phyloP scores from a whole-genome alignment of 2,888 invertebrate genomes.

The Orchesella flavescens region DNA sequence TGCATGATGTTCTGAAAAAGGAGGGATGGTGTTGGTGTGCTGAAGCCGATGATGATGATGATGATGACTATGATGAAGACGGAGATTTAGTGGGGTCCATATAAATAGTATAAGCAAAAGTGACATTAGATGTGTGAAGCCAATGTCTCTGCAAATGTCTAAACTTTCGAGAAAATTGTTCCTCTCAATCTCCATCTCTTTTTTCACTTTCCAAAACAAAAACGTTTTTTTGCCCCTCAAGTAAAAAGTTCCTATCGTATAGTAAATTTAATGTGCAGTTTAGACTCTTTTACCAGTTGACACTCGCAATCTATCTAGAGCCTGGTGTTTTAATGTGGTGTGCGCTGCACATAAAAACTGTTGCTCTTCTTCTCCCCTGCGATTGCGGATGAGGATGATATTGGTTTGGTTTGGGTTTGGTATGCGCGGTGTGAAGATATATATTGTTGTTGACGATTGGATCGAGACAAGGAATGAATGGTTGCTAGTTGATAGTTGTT shows the following conservation, averaged over 20 bases:
- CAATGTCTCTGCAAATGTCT: constrained; percentile 11
- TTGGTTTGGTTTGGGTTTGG: neutral
- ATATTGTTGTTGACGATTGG: constrained; percentile 41
- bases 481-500: constrained; percentile 48
- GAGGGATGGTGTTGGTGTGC: constrained; percentile 6
- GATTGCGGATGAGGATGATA: neutral
- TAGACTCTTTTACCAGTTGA: constrained; percentile 41
- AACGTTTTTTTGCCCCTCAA: neutral
- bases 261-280: constrained; percentile 36
- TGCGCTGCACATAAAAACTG: neutral
- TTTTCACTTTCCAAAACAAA: constrained; percentile 13
- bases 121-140: constrained; percentile 15
- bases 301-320: constrained; percentile 47
- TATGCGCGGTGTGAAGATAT: constrained; percentile 13
- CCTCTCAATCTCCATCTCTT: neutral
- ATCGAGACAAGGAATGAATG: constrained; percentile 48
- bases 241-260: neutral
- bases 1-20: neutral
- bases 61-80: constrained; percentile 23
- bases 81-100: constrained; percentile 50
- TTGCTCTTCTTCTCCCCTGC: constrained; percentile 15
- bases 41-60: constrained; percentile 19
- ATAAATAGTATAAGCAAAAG: constrained; percentile 14
- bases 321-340: neutral
- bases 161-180: neutral